These are phyloP conservation scores for Cremastinae sp. DNA, from an alignment of 2,888 invertebrate species.

Conservation along the genomic window DNA sequence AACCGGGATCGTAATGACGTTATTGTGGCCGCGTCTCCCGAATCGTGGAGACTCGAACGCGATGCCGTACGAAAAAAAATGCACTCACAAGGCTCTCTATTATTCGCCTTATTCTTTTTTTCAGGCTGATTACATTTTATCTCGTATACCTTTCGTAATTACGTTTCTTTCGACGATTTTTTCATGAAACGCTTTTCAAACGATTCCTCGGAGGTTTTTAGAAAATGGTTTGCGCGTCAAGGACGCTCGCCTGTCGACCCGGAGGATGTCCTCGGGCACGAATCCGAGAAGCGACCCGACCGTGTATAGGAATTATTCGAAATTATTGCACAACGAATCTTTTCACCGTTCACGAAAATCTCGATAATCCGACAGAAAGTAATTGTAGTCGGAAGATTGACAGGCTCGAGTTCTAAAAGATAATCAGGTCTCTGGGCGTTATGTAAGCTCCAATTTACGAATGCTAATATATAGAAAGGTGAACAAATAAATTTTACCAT, in stretches of 20 bases:
- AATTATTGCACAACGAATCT: background rate
- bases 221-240: background rate
- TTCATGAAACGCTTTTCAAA: background rate
- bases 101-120: background rate
- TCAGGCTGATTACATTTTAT: no score
- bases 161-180: background rate
- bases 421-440: background rate
- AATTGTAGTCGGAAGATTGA: background rate
- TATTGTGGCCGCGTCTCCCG: constrained; percentile 27
- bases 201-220: no score
- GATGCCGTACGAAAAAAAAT: constrained; percentile 1
- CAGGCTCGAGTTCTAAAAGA: background rate
- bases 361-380: background rate
- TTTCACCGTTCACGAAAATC: background rate
- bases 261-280: background rate
- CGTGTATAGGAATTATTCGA: background rate
- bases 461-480: no score
- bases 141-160: no score
- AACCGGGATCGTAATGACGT: constrained; percentile 60
- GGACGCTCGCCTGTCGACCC: background rate
- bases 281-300: background rate
- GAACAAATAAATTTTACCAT: no score
- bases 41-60: constrained; percentile 4
- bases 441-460: no score
- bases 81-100: background rate